phyloP scores from a whole-genome alignment of 1,140 invertebrate species.

The Pseudomyrmex dendroicus region DNA sequence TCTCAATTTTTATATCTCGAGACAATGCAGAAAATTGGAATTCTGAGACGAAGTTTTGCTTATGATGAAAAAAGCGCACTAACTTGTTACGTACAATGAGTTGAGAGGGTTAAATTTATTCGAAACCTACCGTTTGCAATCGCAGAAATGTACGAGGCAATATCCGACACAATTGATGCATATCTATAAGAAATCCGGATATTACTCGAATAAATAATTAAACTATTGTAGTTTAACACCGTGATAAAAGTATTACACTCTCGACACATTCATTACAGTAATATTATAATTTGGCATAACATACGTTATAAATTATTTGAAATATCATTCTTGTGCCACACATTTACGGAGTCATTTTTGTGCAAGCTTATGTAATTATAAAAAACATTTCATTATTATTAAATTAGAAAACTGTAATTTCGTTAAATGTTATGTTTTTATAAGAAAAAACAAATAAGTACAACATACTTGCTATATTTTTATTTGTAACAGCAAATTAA shows the following conservation, averaged over 20 bases:
- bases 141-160: neutral
- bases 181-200: slow-evolving; percentile 22
- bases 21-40: slow-evolving; percentile 70
- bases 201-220: slow-evolving; percentile 15
- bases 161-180: slow-evolving; percentile 11
- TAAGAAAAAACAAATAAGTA: no score
- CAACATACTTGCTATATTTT: no score
- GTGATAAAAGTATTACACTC: slow-evolving; percentile 66
- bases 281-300: slow-evolving; percentile 72
- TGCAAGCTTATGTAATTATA: neutral
- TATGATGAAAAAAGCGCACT: slow-evolving; percentile 67
- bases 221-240: slow-evolving; percentile 23
- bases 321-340: slow-evolving; percentile 61
- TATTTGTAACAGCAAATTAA: no score
- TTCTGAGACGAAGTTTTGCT: slow-evolving; percentile 42
- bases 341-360: slow-evolving; percentile 27
- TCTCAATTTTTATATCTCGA: slow-evolving; percentile 10
- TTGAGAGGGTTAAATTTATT: slow-evolving; percentile 57
- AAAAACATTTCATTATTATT: neutral
- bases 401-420: no score
- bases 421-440: no score
- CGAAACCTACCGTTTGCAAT: neutral
- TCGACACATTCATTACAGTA: slow-evolving; percentile 73
- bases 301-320: slow-evolving; percentile 69
- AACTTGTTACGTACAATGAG: slow-evolving; percentile 66